These are phyloP conservation scores for Hymenopus coronatus DNA, from an alignment of 2,888 invertebrate genomes.

Conservation along the genomic window DNA sequence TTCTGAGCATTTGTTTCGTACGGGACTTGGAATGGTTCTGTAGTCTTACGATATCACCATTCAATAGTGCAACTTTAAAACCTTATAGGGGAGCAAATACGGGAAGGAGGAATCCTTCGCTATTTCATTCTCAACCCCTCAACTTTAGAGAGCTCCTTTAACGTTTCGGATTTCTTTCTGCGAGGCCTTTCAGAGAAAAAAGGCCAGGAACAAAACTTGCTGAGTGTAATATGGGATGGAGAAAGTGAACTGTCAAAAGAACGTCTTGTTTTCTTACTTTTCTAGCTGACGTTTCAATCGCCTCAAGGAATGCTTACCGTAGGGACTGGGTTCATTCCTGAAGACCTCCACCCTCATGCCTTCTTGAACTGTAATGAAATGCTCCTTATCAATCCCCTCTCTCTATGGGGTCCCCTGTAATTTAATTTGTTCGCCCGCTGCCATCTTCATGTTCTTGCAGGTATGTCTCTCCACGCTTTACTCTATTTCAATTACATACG, in stretches of 20 bases:
- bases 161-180: neutral
- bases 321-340: neutral
- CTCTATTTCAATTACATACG: neutral
- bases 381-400: neutral
- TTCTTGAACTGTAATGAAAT: neutral
- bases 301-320: neutral
- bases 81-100: too few relatives aligned
- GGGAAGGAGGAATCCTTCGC: neutral
- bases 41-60: too few relatives aligned
- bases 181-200: neutral
- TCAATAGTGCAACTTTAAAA: neutral
- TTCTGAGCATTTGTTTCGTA: too few relatives aligned
- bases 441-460: neutral
- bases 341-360: neutral
- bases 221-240: neutral
- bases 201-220: neutral
- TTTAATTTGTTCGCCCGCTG: neutral
- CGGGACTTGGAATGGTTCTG: too few relatives aligned
- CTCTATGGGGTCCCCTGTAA: neutral
- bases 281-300: neutral
- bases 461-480: neutral
- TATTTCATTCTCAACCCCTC: neutral
- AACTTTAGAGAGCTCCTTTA: neutral
- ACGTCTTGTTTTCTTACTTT: neutral
- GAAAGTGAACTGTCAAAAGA: neutral